A percentile compares a stretch with the other conserved stretches of the same genome.
Evolutionary conservation across 2,797 vertebrate species (phyloP).

Genomic region (Poecile montanus): DNA sequence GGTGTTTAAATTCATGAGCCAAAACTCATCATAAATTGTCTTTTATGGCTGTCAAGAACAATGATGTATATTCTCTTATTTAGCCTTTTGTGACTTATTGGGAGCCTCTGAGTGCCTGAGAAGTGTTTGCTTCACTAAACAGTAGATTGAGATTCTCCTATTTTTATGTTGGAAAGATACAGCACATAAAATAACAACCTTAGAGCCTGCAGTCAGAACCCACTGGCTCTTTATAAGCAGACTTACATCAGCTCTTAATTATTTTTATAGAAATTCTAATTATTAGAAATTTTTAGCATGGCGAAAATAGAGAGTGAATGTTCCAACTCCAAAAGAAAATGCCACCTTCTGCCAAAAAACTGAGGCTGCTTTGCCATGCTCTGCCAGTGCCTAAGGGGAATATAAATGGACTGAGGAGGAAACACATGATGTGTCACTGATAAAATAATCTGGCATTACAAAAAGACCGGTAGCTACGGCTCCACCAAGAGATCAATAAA

Average conservation of each 20-base stretch:
- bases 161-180: not conserved
- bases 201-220: not conserved
- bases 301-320: not conserved
- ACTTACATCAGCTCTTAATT: not conserved
- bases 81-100: not conserved
- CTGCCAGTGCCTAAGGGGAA: not conserved
- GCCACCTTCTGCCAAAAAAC: slow-evolving; percentile 1
- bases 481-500: slow-evolving; percentile 23
- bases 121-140: not conserved
- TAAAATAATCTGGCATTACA: not conserved
- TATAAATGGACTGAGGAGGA: not conserved
- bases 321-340: not conserved
- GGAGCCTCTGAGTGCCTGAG: not conserved
- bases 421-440: not conserved
- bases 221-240: not conserved
- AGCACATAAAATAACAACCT: not conserved
- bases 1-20: slow-evolving; percentile 40
- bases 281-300: not conserved
- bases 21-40: slow-evolving; percentile 26
- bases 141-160: not conserved
- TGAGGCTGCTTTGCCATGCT: not conserved
- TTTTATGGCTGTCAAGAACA: slow-evolving; percentile 34
- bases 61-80: not conserved
- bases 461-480: not conserved
- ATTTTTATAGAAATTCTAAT: not conserved